Base-by-base conservation (phyloP, 2,113 vertebrate species). In the Todiramphus saurophagus region DNA sequence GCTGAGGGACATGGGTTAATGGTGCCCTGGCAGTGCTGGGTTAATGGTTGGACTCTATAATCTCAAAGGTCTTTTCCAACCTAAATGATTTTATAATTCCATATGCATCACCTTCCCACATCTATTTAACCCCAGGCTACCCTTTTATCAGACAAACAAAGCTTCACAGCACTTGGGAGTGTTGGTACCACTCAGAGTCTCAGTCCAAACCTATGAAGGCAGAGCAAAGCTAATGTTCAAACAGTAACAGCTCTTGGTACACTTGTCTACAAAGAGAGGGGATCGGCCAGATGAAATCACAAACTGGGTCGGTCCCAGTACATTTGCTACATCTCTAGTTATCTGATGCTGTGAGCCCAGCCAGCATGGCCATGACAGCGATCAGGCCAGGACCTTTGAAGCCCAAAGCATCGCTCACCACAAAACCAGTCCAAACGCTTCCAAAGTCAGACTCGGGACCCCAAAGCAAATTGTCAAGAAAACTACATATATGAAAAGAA, bases 341-440 rank as follows among this genome's bases (percentile, higher is more conserved):
- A n/a, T 53, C 73, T 90, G 17, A 24, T 0, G 4, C 5, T 25
- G 33, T 25, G 27, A 56, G 11, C 53, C 13, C 46, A n/a, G 33
- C 63, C 53, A 35, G 35, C 2, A 1, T 33, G 58, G 64, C 56
- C 41, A 67, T 2, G 0, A 58, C 19, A 35, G 44, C 20, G 25
- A 66, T n/a, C 19, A 46, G 21, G 39, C 14, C 31, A 50, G 39
- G 16, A 62, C 51, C 53, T 89, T 11, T 25, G 43, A 82, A 83
- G n/a, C 28, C 64, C 39, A 60, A 79, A 92, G 46, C n/a, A 35
- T 43, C 1, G 0, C 37, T 44, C n/a, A 23, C 23, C 50, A 76
- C 20, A 39, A 78, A 68, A 0, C 3, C 2, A 4, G 50, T 44
- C 5, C 1, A 56, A 12, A 7, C 0, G 0, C 50, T 81, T 78